Percentiles rank a stretch among this genome's conserved stretches.
Evolutionary conservation across 2,797 vertebrate species (phyloP).

Genomic region (Rhynchotus rufescens): DNA sequence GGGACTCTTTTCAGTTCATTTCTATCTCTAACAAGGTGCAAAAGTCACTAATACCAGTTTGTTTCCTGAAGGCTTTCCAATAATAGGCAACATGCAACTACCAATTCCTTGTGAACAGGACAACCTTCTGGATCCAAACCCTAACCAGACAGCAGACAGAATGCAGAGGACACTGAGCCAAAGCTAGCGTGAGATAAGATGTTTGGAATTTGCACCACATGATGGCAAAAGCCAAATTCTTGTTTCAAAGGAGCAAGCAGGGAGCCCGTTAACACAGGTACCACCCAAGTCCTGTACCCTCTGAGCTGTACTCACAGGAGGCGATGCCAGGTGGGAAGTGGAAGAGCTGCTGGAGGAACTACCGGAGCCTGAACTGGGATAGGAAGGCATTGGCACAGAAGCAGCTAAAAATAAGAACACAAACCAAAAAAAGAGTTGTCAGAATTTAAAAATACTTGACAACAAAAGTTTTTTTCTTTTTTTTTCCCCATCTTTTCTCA

Average conservation of each 20-base stretch:
- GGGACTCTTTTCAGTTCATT: not conserved
- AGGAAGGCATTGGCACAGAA: constrained; percentile 86
- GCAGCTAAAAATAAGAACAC: constrained; percentile 78
- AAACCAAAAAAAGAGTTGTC: not conserved
- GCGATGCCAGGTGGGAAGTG: constrained; percentile 90
- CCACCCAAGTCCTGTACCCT: not conserved
- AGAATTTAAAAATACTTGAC: not conserved
- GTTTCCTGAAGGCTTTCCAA: not conserved
- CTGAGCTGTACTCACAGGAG: constrained; percentile 83
- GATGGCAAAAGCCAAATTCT: not conserved
- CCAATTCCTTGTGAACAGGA: not conserved
- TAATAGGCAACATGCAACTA: not conserved
- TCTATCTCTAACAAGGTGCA: not conserved
- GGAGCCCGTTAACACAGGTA: not conserved
- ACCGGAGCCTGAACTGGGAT: constrained; percentile 87
- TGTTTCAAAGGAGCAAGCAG: not conserved
- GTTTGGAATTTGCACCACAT: not conserved
- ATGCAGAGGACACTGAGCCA: not conserved
- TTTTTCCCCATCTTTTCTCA: not conserved
- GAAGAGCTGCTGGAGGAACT: constrained; percentile 93
- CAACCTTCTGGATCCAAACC: not conserved
- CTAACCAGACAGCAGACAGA: not conserved
- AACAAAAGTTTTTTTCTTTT: not conserved
- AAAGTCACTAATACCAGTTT: not conserved
- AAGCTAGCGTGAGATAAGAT: not conserved